phyloP scores from a whole-genome alignment of 2,797 vertebrate species.

The Chaetodon trifasciatus region DNA sequence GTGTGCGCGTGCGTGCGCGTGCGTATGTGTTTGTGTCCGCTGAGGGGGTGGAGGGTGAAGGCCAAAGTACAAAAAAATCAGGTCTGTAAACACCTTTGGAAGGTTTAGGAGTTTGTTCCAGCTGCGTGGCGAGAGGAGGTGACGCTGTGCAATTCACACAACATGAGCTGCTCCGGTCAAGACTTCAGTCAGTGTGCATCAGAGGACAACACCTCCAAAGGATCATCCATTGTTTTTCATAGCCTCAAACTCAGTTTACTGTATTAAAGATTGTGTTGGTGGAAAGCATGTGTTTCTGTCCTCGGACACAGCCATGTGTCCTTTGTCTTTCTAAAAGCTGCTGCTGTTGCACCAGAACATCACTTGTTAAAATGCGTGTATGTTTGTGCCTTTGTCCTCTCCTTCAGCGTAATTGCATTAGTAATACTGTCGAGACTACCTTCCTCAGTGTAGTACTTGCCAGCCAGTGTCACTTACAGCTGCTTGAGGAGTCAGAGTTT shows the following conservation, averaged over 20 bases:
- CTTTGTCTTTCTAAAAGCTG: slow-evolving; percentile 11
- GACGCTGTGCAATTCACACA: slow-evolving; percentile 11
- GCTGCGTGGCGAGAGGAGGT: slow-evolving; percentile 24
- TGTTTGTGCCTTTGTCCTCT: slow-evolving; percentile 7
- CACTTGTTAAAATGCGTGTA: slow-evolving; percentile 10
- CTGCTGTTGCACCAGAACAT: slow-evolving; percentile 15
- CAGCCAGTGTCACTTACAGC: slow-evolving; percentile 48
- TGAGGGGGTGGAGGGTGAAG: slow-evolving; percentile 6
- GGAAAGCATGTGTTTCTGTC: slow-evolving; percentile 16
- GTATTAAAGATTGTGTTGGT: background rate
- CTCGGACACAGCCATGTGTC: slow-evolving; percentile 18
- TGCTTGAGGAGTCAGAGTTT: slow-evolving; percentile 51
- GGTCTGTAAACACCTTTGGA: slow-evolving; percentile 43
- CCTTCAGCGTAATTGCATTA: slow-evolving; percentile 29
- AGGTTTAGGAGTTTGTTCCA: slow-evolving; percentile 45
- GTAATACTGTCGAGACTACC: slow-evolving; percentile 21
- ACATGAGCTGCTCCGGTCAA: background rate
- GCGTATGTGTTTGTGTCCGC: slow-evolving; percentile 21
- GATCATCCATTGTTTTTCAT: background rate
- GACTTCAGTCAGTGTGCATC: background rate
- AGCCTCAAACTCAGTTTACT: background rate
- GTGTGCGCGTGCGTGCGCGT: background rate
- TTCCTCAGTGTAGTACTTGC: slow-evolving; percentile 15
- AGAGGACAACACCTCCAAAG: background rate
- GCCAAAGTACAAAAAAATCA: slow-evolving; percentile 30